A percentile compares a stretch with the other conserved stretches of the same genome.
phyloP scores from a whole-genome alignment of 2,797 vertebrate species.

The Gobionotothen gibberifrons region DNA sequence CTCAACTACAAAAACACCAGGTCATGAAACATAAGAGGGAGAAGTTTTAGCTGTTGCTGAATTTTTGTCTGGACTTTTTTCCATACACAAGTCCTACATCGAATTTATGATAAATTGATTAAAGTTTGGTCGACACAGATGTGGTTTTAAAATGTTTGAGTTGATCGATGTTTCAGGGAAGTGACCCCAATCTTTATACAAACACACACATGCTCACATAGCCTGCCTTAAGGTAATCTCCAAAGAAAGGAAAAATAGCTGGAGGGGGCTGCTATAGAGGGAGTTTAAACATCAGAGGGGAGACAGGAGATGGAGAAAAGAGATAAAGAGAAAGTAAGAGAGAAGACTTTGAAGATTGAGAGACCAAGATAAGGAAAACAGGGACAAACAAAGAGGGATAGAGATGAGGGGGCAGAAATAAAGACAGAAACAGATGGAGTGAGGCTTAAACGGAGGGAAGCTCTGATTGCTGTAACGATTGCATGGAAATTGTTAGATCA shows the following conservation, averaged over 20 bases:
- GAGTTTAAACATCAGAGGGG: conserved; percentile 49
- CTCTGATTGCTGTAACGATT: conserved; percentile 63
- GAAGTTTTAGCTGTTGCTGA: neutral
- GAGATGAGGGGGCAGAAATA: neutral
- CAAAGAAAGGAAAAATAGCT: conserved; percentile 38
- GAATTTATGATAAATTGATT: conserved; percentile 11
- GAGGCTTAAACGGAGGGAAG: conserved; percentile 34
- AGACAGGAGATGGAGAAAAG: conserved; percentile 36
- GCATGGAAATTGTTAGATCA: conserved; percentile 65
- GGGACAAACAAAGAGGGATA: conserved; percentile 13
- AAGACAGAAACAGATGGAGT: conserved; percentile 6
- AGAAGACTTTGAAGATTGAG: conserved; percentile 44
- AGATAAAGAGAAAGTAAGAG: conserved; percentile 34
- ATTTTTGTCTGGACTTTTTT: neutral
- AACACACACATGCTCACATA: conserved; percentile 9
- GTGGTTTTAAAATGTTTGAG: conserved; percentile 31
- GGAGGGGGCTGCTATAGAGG: conserved; percentile 25
- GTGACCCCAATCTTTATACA: conserved; percentile 35
- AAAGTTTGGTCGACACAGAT: conserved; percentile 12
- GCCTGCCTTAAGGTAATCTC: conserved; percentile 37
- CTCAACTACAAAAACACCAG: conserved; percentile 20
- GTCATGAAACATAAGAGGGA: neutral
- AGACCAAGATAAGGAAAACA: conserved; percentile 48
- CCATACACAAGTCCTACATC: neutral
- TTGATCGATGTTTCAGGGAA: conserved; percentile 33